Evolutionary conservation across 1,140 invertebrate species (phyloP).

Genomic region (Apis cerana): DNA sequence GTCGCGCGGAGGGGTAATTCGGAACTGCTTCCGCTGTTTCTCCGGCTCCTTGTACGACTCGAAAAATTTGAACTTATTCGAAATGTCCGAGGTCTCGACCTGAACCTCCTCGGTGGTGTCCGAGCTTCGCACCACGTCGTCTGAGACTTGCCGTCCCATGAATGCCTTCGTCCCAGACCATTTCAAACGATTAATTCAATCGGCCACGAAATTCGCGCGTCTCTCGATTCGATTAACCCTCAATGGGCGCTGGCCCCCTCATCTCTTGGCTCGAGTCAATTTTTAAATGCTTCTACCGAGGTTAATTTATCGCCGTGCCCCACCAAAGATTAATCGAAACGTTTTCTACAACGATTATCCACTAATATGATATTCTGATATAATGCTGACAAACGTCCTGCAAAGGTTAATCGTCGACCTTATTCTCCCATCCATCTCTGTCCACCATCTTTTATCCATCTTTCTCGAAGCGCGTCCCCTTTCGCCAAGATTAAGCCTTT

Average conservation of each 20-base stretch:
- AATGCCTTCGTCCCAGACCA: slow-evolving; percentile 76
- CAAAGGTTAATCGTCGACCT: no score
- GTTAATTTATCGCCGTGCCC: no score
- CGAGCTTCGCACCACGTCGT: slow-evolving; percentile 88
- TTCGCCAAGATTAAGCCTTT: no score
- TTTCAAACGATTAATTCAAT: slow-evolving; percentile 12
- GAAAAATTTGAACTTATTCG: slow-evolving; percentile 94
- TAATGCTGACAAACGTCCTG: no score
- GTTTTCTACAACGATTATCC: no score
- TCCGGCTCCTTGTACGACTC: slow-evolving; percentile 91
- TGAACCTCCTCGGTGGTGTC: slow-evolving; percentile 88
- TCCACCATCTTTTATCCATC: no score
- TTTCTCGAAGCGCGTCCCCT: no score
- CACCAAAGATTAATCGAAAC: background rate
- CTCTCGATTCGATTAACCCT: background rate
- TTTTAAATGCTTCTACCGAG: no score
- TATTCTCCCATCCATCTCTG: no score
- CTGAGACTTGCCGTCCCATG: slow-evolving; percentile 83
- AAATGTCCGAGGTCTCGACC: slow-evolving; percentile 90
- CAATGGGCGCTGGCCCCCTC: no score
- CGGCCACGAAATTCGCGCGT: background rate
- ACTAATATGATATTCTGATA: no score
- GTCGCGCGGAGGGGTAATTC: slow-evolving; percentile 93
- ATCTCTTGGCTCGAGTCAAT: no score
- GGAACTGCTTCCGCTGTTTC: slow-evolving; percentile 87